These are phyloP conservation scores for Gibbula magus DNA, from an alignment of 2,888 invertebrate genomes.

Conservation along the genomic window DNA sequence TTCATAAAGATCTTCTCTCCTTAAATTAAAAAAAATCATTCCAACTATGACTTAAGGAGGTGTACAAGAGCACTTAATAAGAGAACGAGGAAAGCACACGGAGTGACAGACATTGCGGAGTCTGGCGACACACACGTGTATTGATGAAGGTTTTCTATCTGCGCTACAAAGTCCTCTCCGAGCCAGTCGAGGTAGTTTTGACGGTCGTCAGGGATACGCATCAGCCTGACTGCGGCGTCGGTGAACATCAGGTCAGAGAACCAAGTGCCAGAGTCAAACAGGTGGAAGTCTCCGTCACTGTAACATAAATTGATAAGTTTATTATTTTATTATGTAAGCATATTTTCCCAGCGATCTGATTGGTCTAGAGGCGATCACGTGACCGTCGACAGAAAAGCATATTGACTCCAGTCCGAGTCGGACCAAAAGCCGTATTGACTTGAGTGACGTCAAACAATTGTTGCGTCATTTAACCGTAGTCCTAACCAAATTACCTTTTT, in stretches of 20 bases:
- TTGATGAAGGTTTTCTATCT: slow-evolving; percentile 61
- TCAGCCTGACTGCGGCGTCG: slow-evolving; percentile 92
- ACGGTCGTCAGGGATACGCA: slow-evolving; percentile 81
- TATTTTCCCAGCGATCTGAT: too few relatives aligned
- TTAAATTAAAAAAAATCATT: too few relatives aligned
- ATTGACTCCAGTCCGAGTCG: too few relatives aligned
- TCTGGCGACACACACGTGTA: slow-evolving; percentile 64
- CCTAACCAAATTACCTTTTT: too few relatives aligned
- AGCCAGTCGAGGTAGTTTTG: slow-evolving; percentile 69
- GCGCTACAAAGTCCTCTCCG: slow-evolving; percentile 63
- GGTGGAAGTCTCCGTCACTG: slow-evolving; percentile 82
- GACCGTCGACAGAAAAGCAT: too few relatives aligned
- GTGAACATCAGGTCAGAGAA: slow-evolving; percentile 96
- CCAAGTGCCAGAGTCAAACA: slow-evolving; percentile 91
- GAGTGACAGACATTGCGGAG: slow-evolving; percentile 26
- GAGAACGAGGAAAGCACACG: slow-evolving; percentile 12
- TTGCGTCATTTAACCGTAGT: too few relatives aligned
- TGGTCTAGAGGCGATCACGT: not conserved
- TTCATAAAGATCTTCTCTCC: too few relatives aligned
- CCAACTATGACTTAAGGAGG: not conserved
- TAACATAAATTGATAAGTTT: slow-evolving; percentile 28
- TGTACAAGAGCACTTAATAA: not conserved
- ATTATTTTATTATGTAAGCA: not conserved
- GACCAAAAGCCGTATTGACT: too few relatives aligned
- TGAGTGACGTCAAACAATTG: too few relatives aligned